Evolutionary conservation across 2,888 invertebrate species (phyloP), one percentile per base, ranked within the genome.

Genomic region (Atethmia centrago): DNA sequence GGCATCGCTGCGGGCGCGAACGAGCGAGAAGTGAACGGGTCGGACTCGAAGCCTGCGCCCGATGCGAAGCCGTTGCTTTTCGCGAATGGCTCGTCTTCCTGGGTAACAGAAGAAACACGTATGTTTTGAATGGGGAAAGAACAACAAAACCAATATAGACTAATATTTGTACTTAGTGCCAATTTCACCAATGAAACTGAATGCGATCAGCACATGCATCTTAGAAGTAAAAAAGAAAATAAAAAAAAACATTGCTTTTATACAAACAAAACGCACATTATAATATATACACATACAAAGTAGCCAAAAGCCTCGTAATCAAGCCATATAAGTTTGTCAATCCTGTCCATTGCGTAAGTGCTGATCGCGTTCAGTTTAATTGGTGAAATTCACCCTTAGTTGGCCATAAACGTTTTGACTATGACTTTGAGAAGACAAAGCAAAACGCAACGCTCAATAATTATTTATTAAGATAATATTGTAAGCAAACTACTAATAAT

Each of bases 1-100:
- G 94, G 87, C 25, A 87, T 71, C 5, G 82, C 80, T 53, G 89
- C 62, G 61, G 85, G 66, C 47, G 47, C 47, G 90, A 91, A 93
- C 19, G 92, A 86, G 61, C 80, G 78, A 14, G 92, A 92, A 78
- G 92, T 90, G 93, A 97, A 97, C 25, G 97, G 97, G 89, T 97
- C 97, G 40, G 93, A 88, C 49, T 90, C 85, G 89, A 96, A 96
- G 0, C 75, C 92, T 92, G 85, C 91, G 83, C 53, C 89, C 75
- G 14, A 93, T 91, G 90, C 90, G 88, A 95, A 94, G 14, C 90
- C 92, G 81, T 93, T 92, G 80, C 85, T 88, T 45, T 85, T 88
- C 5, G 90, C 85, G 84, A 94, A 94, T 19, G 93, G 86, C 36
- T 94, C 93, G 45, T 95, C 94, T 76, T 95, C 94, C 93, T 95